Evolutionary conservation across 2,113 vertebrate species (phyloP), one percentile per base, ranked within the genome.

Genomic region (Manacus vitellinus): DNA sequence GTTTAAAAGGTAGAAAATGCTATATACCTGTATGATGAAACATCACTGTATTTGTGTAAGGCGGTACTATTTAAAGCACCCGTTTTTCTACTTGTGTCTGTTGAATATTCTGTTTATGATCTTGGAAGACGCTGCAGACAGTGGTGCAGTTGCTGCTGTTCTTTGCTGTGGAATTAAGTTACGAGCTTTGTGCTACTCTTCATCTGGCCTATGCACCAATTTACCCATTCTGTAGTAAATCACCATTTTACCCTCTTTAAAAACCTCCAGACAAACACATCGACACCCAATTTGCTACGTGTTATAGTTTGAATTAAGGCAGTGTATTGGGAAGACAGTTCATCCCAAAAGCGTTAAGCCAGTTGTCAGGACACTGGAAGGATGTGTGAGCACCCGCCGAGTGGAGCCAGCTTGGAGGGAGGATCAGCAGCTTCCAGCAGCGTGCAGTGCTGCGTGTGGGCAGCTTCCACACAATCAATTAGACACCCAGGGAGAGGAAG

Each of bases 371-470:
- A 30, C 37, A 4, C 66, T 33, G 81, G 23, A 56, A 54, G 68
- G 85, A 89, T 73, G 74, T 25, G 49, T 12, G 59, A 82, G 71
- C 87, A 41, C 93, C 63, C 0, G 10, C 85, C 3, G 41, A 83
- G 93, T 41, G 2, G 5, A 88, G 85, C 43, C 87, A 28, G 74
- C 39, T 54, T 6, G 31, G 37, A 68, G 51, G n/a, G 61, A 82
- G 63, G 81, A 94, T 70, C 66, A 93, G 81, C 87, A 92, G 86
- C 82, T 84, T 77, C 94, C 88, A 91, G 91, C 84, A 85, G 84
- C 2, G 66, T 4, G 11, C 22, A 25, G 66, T 4, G 74, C 73
- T 82, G 44, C 0, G 3, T 49, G 23, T 2, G 31, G 89, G 87
- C 93, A 95, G 75, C 67, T 88, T 58, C 88, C 71, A 49, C 79